A percentile compares a stretch with the other conserved stretches of the same genome.
Conservation (phyloP, 2,113 vertebrate species). For the Syngnathus typhle region DNA sequence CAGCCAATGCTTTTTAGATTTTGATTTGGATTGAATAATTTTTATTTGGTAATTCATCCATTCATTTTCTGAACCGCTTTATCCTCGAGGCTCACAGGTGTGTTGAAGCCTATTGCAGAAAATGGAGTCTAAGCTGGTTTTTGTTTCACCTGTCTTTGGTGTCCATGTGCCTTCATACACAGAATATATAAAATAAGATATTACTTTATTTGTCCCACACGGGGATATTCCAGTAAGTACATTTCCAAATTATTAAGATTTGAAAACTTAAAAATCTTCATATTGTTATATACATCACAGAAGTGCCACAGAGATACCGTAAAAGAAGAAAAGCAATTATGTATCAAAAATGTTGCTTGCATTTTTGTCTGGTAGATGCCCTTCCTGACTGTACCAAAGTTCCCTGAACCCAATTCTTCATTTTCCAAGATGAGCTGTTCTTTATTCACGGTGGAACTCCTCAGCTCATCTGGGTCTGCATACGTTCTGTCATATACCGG, state of each 20-base stretch:
- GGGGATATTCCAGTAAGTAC: no score
- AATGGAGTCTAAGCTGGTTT: no score
- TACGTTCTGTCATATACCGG: slow-evolving; percentile 93
- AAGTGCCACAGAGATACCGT: background rate
- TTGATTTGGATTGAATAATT: no score
- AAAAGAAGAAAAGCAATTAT: background rate
- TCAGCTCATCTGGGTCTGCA: slow-evolving; percentile 91
- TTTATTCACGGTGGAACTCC: slow-evolving; percentile 80
- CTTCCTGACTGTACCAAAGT: slow-evolving; percentile 92
- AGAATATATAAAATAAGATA: no score
- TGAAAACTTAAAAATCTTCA: background rate
- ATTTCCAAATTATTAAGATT: background rate
- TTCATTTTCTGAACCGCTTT: no score
- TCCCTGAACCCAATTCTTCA: slow-evolving; percentile 91
- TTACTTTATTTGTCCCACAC: no score
- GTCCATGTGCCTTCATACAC: no score
- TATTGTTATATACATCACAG: background rate
- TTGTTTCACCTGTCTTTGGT: no score
- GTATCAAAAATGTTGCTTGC: slow-evolving; percentile 63
- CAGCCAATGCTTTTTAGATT: no score
- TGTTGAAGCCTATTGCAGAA: no score
- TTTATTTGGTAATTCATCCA: no score
- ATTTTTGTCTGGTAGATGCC: slow-evolving; percentile 90
- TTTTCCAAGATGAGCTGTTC: slow-evolving; percentile 81
- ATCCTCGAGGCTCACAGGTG: no score